A percentile compares a stretch with the other conserved stretches of the same genome.
Conservation (phyloP, 2,888 invertebrate species). For the Acleris emargana region DNA sequence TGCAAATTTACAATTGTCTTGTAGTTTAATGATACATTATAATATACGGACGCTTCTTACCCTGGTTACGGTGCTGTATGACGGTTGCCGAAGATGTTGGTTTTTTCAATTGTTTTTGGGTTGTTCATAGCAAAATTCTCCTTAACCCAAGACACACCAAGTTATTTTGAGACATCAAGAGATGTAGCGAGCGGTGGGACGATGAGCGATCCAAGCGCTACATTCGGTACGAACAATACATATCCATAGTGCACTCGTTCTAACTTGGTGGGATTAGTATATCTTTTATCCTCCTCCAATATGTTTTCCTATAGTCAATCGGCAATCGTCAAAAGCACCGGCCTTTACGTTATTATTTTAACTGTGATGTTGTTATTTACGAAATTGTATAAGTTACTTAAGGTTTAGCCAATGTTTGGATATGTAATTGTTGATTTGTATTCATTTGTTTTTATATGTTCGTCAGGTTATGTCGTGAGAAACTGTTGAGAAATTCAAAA, state of each 20-base stretch:
- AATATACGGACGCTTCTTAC: constrained; percentile 27
- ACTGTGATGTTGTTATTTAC: constrained; percentile 43
- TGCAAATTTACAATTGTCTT: constrained; percentile 19
- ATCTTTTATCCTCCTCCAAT: too few species aligned
- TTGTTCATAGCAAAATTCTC: too few species aligned
- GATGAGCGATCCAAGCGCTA: too few species aligned
- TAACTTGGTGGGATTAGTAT: too few species aligned
- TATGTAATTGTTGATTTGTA: constrained; percentile 20
- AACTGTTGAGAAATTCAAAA: not conserved
- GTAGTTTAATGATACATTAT: constrained; percentile 20
- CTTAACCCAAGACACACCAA: too few species aligned
- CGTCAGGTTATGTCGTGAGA: constrained; percentile 1
- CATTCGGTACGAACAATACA: too few species aligned
- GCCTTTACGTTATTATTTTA: constrained; percentile 37
- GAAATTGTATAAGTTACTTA: constrained; percentile 39
- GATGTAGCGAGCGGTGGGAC: too few species aligned
- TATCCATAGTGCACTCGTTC: too few species aligned
- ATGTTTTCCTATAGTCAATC: not conserved
- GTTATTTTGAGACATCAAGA: too few species aligned
- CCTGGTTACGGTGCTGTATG: constrained; percentile 1
- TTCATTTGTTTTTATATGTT: constrained; percentile 2
- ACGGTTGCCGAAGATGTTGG: not conserved
- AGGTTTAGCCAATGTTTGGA: constrained; percentile 27
- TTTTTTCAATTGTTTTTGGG: too few species aligned
- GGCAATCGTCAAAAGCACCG: constrained; percentile 3